phyloP scores from a whole-genome alignment of 2,888 invertebrate genomes.

The Stenodema calcarata region DNA sequence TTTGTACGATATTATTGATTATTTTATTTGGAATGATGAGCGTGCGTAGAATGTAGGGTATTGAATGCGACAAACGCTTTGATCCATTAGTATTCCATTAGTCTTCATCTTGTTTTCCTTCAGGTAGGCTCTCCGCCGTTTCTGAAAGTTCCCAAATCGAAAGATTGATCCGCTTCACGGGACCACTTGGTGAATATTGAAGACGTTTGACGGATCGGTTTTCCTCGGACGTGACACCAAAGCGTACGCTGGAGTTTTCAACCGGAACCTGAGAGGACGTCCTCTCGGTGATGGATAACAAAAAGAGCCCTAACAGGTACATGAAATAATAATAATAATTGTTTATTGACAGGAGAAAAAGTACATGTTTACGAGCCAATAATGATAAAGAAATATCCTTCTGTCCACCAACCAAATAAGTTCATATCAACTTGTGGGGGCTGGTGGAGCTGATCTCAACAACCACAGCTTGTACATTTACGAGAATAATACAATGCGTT shows the following conservation, averaged over 20 bases:
- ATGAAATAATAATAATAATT: too few relatives aligned
- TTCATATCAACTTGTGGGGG: too few relatives aligned
- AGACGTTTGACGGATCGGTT: neutral
- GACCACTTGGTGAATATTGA: neutral
- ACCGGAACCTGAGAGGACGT: neutral
- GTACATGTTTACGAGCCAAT: too few relatives aligned
- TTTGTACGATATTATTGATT: neutral
- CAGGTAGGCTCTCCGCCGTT: neutral
- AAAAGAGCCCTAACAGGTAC: conserved; percentile 43
- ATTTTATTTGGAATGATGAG: too few relatives aligned
- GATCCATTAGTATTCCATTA: neutral
- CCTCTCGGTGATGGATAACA: conserved; percentile 40
- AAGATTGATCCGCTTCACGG: neutral
- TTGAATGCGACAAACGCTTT: too few relatives aligned
- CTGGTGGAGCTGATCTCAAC: too few relatives aligned
- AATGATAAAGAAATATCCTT: too few relatives aligned
- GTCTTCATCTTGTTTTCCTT: neutral
- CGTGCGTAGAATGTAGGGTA: too few relatives aligned
- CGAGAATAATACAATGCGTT: too few relatives aligned
- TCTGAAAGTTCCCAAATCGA: neutral
- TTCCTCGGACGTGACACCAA: neutral
- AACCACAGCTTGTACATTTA: too few relatives aligned
- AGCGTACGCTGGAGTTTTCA: neutral
- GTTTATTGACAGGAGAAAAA: too few relatives aligned
- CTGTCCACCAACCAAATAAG: too few relatives aligned